Percentiles rank a stretch among this genome's conserved stretches.
Evolutionary conservation across 2,888 invertebrate species (phyloP).

Genomic region (Osmoderma eremita): DNA sequence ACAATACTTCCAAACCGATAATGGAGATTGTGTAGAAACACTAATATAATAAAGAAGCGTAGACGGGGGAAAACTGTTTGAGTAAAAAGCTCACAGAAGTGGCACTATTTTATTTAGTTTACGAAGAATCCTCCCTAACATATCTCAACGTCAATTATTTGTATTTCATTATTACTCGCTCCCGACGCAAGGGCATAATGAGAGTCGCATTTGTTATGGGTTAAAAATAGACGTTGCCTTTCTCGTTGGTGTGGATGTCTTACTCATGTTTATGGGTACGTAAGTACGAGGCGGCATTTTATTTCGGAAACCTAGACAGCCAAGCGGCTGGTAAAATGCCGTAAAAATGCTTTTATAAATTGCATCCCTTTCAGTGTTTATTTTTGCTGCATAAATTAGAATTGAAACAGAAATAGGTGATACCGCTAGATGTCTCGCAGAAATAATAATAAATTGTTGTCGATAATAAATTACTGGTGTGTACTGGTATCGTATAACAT

Average conservation of each 20-base stretch:
- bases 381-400: slow-evolving; percentile 8
- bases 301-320: slow-evolving; percentile 31
- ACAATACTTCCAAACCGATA: too few species aligned
- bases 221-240: slow-evolving; percentile 29
- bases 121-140: slow-evolving; percentile 9
- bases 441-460: too few species aligned
- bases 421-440: too few species aligned
- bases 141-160: slow-evolving; percentile 41
- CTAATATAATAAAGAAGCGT: too few species aligned
- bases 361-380: slow-evolving; percentile 9
- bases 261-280: slow-evolving; percentile 26
- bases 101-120: slow-evolving; percentile 1
- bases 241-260: slow-evolving; percentile 18
- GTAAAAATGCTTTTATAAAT: slow-evolving; percentile 29
- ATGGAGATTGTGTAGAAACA: too few species aligned
- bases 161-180: slow-evolving; percentile 34
- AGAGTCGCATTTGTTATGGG: slow-evolving; percentile 30
- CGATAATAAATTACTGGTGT: too few species aligned
- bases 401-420: too few species aligned
- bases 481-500: too few species aligned
- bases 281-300: slow-evolving; percentile 13
- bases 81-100: not conserved
- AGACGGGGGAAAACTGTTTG: too few species aligned
- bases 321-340: slow-evolving; percentile 15
- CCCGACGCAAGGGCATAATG: slow-evolving; percentile 32